These are phyloP conservation scores for Drymonia ruficornis DNA, from an alignment of 2,888 invertebrate species.

Conservation along the genomic window DNA sequence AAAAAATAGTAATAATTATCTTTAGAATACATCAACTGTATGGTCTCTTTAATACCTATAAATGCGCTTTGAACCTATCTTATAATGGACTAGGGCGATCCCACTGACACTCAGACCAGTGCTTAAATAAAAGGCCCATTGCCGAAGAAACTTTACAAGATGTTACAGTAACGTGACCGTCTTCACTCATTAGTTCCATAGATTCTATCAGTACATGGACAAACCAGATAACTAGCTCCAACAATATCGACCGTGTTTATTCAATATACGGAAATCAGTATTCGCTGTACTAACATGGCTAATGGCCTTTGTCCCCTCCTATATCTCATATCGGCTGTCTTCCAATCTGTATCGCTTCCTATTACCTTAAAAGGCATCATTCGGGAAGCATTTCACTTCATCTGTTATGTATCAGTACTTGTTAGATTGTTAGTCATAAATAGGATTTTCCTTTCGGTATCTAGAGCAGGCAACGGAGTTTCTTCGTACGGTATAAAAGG, in stretches of 20 bases:
- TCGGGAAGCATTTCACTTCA: slow-evolving; percentile 59
- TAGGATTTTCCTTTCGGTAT: slow-evolving; percentile 43
- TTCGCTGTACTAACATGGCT: slow-evolving; percentile 13
- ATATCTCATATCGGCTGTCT: slow-evolving; percentile 54
- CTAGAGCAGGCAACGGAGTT: not conserved
- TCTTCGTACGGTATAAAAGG: not conserved
- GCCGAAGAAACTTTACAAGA: not conserved
- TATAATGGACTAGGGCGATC: no score
- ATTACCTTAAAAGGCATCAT: slow-evolving; percentile 51
- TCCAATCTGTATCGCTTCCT: slow-evolving; percentile 45
- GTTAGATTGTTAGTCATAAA: slow-evolving; percentile 50
- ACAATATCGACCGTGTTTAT: not conserved
- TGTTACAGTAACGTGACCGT: not conserved
- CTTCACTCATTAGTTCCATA: not conserved
- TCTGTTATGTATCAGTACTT: slow-evolving; percentile 34
- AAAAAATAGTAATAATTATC: no score
- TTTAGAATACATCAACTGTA: no score
- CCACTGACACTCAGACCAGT: no score
- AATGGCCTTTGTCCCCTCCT: slow-evolving; percentile 33
- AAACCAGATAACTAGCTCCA: not conserved
- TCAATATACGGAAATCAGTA: not conserved
- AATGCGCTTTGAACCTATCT: no score
- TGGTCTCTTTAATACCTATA: no score
- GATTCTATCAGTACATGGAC: not conserved
- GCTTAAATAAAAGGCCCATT: no score